Base-by-base conservation (phyloP, 2,888 invertebrate species). In the Leuctra nigra region DNA sequence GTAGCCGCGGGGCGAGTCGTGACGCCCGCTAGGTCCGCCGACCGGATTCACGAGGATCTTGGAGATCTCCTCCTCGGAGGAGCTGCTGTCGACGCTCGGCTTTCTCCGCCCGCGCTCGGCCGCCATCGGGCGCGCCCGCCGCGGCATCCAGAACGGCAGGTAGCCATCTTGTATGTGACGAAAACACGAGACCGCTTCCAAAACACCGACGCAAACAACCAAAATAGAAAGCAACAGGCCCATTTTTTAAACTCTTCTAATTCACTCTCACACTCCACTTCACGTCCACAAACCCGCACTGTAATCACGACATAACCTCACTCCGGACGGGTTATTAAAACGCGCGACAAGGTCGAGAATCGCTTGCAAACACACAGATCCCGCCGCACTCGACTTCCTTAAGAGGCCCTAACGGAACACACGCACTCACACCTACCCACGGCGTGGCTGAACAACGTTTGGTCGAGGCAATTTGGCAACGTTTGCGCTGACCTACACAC, bases 141-240 rank as follows among this genome's bases (percentile, higher is more conserved):
- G 48, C 13, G 58, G 56, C 4, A 46, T 38, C 54, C 56, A 54
- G 16, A 58, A 33, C 24, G 61, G 63, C 16, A 66, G 59, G 61
- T 76, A 63, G 52, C 77, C 76, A 63, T 73, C 72, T 48, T 75
- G 66, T 41, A 81, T 72, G 64, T 78, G 77, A 59, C 72, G 71
- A 64, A 77, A 69, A 65, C 82, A 80, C 57, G 81, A 79, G 54
- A 83, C 66, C 41, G 84, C 76, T 70, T 90, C 89, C 64, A 84
- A 68, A 24, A 84, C 80, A 60, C 90, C 89, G 61, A 87, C 82
- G 71, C 87, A 88, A 61, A 84, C 79, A 57, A 89, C 80, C 61
- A 89, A 74, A 66, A 86, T 75, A 53, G 90, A 88, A 59, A 90
- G 72, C 66, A 89, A 71, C 64, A 88, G 77, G 68, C 89, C 89